Evolutionary conservation across 2,113 vertebrate genomes (phyloP), one percentile per base, ranked within the genome.

Genomic region (Sceloporus undulatus): DNA sequence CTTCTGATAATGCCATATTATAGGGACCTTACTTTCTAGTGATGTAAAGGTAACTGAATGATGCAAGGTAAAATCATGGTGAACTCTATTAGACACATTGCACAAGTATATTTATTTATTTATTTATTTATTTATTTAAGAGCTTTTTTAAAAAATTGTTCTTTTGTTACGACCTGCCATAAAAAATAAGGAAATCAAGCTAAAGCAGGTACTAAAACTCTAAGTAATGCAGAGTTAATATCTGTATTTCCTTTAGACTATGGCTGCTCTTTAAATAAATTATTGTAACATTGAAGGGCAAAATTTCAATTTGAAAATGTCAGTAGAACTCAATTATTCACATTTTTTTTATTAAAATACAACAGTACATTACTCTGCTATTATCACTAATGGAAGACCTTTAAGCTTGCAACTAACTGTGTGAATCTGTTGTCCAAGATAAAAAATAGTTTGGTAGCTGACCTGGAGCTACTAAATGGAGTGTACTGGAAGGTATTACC

Each of bases 121-220:
- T 34, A 34, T 34, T 34, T 34, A 34, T 34, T 34, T 34, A 34
- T 34, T 34, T 34, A 34, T 34, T 34, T 34, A 34, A 34, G 34
- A 34, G 34, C 34, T 34, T 34, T 34, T 34, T 34, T 34, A 34
- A 34, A 34, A 34, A 34, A 34, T 34, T 34, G 34, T 1, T 34
- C 34, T 34, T 34, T 34, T 34, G 34, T 34, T 34, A 34, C 34
- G 34, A 34, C 34, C 34, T 34, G 34, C 34, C 34, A 34, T 1
- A 56, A 94, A 93, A 95, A 85, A 88, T 25, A 90, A 82, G 85
- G 91, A 79, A 93, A 86, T 25, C 76, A 10, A 54, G 16, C 85
- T 82, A 91, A 92, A 89, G 9, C 83, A 95, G 84, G 52, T 93
- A 92, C 13, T 73, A 9, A 70, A 70, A 25, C 70, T 79, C 23